Evolutionary conservation across 1,140 invertebrate genomes (phyloP).

Genomic region (Drosophila insularis): DNA sequence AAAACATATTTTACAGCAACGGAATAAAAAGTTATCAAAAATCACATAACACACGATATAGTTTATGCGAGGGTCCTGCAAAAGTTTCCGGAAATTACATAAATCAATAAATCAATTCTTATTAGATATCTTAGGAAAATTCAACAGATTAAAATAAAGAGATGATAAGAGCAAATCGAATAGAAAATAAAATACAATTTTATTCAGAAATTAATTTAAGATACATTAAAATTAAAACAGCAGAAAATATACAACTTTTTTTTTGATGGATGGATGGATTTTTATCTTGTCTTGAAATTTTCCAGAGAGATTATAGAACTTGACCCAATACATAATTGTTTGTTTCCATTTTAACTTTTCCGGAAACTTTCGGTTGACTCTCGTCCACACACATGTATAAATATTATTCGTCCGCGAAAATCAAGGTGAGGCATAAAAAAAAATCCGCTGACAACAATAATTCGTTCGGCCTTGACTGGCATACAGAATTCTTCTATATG

Average conservation of each 20-base stretch:
- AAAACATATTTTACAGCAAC: conserved; percentile 1
- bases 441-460: conserved; percentile 45
- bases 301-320: too few relatives aligned
- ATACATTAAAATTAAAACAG: too few relatives aligned
- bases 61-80: not conserved
- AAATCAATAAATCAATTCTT: not conserved
- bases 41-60: not conserved
- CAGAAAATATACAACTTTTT: too few relatives aligned
- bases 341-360: not conserved
- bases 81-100: not conserved
- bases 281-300: too few relatives aligned
- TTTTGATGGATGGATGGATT: too few relatives aligned
- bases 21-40: not conserved
- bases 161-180: too few relatives aligned
- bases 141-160: too few relatives aligned
- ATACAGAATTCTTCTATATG: conserved; percentile 24
- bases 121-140: too few relatives aligned
- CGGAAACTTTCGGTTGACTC: conserved; percentile 5
- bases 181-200: too few relatives aligned
- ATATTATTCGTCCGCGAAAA: conserved; percentile 45
- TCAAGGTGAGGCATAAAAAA: conserved; percentile 74
- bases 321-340: not conserved
- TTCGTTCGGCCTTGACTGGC: conserved; percentile 65
- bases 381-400: conserved; percentile 17
- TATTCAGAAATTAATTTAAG: too few relatives aligned